A percentile compares a stretch with the other conserved stretches of the same genome.
These are phyloP conservation scores for Thunnus albacares DNA, from an alignment of 2,797 vertebrate genomes.

Conservation along the genomic window DNA sequence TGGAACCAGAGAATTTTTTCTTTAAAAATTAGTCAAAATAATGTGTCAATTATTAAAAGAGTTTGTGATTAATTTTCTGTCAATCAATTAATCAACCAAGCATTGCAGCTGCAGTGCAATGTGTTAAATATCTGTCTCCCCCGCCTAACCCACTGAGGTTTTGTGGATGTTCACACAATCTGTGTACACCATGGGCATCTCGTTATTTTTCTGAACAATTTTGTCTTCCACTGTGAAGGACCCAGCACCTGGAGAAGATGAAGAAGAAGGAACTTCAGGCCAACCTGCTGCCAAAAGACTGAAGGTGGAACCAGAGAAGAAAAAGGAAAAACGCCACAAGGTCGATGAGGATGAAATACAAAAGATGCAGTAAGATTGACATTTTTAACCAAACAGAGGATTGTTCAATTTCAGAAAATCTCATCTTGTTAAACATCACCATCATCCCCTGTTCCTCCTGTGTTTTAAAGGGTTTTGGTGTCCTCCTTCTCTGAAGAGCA, in stretches of 20 bases:
- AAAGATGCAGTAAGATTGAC: slow-evolving; percentile 96
- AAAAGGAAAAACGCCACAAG: slow-evolving; percentile 95
- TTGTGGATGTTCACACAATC: no score
- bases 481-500: slow-evolving; percentile 99
- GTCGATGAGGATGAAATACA: slow-evolving; percentile 99
- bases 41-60: no score
- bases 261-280: slow-evolving; percentile 86
- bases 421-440: background rate
- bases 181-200: background rate
- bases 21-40: no score
- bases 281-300: slow-evolving; percentile 87
- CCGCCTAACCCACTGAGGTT: no score
- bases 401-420: background rate
- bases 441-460: background rate
- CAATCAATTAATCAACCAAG: no score
- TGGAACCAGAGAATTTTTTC: no score
- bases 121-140: no score
- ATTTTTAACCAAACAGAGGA: background rate
- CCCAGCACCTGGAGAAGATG: slow-evolving; percentile 78
- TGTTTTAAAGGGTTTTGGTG: slow-evolving; percentile 91
- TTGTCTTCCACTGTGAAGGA: slow-evolving; percentile 65
- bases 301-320: slow-evolving; percentile 94
- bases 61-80: no score
- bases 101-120: no score
- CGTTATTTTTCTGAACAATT: background rate